These are phyloP conservation scores for Drosophila antonietae DNA, from an alignment of 2,888 invertebrate genomes.

Conservation along the genomic window DNA sequence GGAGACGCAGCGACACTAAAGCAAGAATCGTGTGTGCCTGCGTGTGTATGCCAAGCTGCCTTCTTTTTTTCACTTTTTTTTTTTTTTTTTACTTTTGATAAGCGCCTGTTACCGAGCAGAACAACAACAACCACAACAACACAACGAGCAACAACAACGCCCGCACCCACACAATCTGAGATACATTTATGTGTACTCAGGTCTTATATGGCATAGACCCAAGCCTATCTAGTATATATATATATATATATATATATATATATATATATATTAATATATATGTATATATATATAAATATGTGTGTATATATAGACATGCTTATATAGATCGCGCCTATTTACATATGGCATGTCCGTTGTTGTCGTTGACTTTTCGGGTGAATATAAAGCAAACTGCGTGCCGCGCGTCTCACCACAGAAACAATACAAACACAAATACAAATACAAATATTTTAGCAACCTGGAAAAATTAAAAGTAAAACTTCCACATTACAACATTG, in stretches of 20 bases:
- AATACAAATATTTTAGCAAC: conserved; percentile 75
- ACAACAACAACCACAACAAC: neutral
- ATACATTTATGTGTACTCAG: conserved; percentile 41
- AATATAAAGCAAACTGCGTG: conserved; percentile 46
- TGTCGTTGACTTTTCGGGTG: conserved; percentile 65
- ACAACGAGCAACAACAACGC: conserved; percentile 24
- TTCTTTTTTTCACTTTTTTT: conserved; percentile 35
- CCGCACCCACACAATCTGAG: conserved; percentile 68
- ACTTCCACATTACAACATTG: conserved; percentile 55
- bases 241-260: neutral
- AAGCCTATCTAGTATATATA: conserved; percentile 34
- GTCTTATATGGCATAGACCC: conserved; percentile 51
- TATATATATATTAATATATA: too few species aligned
- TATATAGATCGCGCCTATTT: conserved; percentile 71
- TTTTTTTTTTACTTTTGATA: conserved; percentile 35
- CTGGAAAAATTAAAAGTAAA: conserved; percentile 48
- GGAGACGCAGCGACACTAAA: conserved; percentile 26
- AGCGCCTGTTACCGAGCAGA: conserved; percentile 9
- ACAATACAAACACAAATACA: conserved; percentile 52
- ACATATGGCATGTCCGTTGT: conserved; percentile 65
- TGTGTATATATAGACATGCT: too few species aligned
- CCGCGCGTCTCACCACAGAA: conserved; percentile 42
- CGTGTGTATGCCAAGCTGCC: conserved; percentile 41
- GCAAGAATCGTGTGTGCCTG: conserved; percentile 37
- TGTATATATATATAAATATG: too few species aligned